A percentile compares a stretch with the other conserved stretches of the same genome.
These are phyloP conservation scores for Eulithis testata DNA, from an alignment of 2,888 invertebrate genomes.

Conservation along the genomic window DNA sequence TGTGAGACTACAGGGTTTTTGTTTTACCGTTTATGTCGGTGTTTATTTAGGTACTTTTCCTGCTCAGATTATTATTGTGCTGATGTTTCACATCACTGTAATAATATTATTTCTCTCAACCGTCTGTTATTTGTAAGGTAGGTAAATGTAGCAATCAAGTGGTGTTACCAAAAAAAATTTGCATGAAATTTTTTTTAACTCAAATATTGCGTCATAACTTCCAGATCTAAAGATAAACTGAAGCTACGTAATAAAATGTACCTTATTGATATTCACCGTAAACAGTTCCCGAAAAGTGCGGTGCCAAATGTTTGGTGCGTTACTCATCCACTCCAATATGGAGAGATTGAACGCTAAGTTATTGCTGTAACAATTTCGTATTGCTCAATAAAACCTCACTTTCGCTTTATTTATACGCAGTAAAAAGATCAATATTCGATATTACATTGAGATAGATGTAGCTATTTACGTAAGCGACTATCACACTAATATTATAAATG, in stretches of 20 bases:
- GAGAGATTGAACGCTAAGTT: constrained; percentile 77
- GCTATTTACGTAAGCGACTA: constrained; percentile 40
- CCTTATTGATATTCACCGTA: constrained; percentile 62
- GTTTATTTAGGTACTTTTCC: constrained; percentile 39
- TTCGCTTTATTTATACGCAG: constrained; percentile 80
- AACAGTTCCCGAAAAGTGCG: constrained; percentile 53
- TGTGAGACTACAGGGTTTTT: constrained; percentile 71
- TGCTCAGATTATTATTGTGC: constrained; percentile 38
- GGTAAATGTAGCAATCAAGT: no score
- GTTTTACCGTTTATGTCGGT: constrained; percentile 62
- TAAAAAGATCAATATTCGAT: constrained; percentile 80
- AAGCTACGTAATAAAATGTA: constrained; percentile 50
- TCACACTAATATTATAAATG: no score
- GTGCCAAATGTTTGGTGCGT: constrained; percentile 66
- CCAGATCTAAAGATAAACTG: constrained; percentile 14
- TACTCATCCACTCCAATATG: constrained; percentile 80
- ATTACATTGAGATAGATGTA: constrained; percentile 63
- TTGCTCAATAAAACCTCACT: constrained; percentile 81
- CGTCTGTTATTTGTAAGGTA: no score
- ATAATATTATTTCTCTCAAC: no score
- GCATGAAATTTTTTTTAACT: no score
- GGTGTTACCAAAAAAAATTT: not conserved
- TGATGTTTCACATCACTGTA: not conserved
- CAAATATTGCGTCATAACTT: constrained; percentile 27
- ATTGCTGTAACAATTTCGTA: constrained; percentile 80